Base-by-base conservation (phyloP, 2,113 vertebrate genomes). In the Cryptotis parvus region DNA sequence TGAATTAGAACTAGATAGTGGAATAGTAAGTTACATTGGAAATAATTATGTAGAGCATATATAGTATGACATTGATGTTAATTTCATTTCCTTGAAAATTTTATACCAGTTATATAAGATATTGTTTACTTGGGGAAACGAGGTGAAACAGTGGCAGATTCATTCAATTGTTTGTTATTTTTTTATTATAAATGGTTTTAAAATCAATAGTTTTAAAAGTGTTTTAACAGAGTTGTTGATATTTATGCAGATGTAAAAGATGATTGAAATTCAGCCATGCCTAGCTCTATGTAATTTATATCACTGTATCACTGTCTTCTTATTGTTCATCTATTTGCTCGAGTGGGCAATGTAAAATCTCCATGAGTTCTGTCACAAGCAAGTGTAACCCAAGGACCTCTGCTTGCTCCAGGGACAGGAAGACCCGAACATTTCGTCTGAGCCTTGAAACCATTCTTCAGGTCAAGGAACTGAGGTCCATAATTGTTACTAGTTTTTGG, bases 71-170 rank as follows among this genome's bases (percentile, higher is more conserved):
- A 63, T 76, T 39, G 80, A 7, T 41, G 4, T 41, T 81, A 16
- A 52, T 65, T 91, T 89, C 3, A 10, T 81, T 52, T 37, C 63
- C 85, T 91, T 93, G 55, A 84, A 89, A 94, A 74, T 76, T 85
- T 66, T 52, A 22, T 8, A 72, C 8, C 58, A 16, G 58, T 78
- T 82, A 31, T 20, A 0, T 63, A 37, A 88, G 35, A 83, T 72
- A 4, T 43, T 65, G 81, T 22, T 6, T 58, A 58, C 7, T 58
- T 58, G 84, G n/a, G 29, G 6, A 6, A 87, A 78, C 72, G 6
- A 6, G 27, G 24, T 85, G 72, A 75, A 55, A 65, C 4, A 43
- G 8, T 69, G n/a, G n/a, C 4, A 27, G 26, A 74, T 66, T 49
- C 33, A 91, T 89, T 79, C 14, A 3, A 31, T 16, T 61, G 37